Conservation (phyloP, 2,113 vertebrate genomes). For the Eublepharis macularius region DNA sequence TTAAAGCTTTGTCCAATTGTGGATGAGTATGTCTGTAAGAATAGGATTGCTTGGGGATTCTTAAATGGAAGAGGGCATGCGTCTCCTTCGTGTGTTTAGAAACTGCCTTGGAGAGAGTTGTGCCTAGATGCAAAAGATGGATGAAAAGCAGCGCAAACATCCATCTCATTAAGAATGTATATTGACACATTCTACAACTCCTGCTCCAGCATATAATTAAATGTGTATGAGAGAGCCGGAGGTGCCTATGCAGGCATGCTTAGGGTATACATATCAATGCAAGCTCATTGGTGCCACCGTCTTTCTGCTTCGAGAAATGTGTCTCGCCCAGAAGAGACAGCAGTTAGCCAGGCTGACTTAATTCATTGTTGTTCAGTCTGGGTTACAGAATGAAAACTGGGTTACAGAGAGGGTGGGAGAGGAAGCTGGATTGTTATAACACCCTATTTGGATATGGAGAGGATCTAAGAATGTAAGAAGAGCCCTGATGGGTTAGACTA, state of each 20-base stretch:
- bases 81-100: background rate
- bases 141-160: background rate
- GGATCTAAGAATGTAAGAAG: background rate
- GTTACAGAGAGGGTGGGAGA: too few species aligned
- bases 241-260: fast-evolving
- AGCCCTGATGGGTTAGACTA: too few species aligned
- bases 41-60: background rate
- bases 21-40: background rate
- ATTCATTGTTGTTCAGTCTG: background rate
- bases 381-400: background rate
- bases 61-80: background rate
- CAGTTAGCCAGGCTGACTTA: background rate
- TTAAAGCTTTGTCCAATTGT: conserved; percentile 25
- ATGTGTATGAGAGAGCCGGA: fast-evolving
- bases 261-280: fast-evolving
- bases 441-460: background rate
- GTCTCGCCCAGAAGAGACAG: fast-evolving
- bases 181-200: background rate
- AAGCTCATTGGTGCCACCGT: fast-evolving
- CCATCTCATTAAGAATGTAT: fast-evolving
- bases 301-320: background rate
- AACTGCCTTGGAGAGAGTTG: background rate
- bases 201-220: fast-evolving
- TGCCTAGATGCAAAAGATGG: fast-evolving
- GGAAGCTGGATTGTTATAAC: background rate